These are phyloP conservation scores for Eubucco bourcierii DNA, from an alignment of 2,113 vertebrate species.

Conservation along the genomic window DNA sequence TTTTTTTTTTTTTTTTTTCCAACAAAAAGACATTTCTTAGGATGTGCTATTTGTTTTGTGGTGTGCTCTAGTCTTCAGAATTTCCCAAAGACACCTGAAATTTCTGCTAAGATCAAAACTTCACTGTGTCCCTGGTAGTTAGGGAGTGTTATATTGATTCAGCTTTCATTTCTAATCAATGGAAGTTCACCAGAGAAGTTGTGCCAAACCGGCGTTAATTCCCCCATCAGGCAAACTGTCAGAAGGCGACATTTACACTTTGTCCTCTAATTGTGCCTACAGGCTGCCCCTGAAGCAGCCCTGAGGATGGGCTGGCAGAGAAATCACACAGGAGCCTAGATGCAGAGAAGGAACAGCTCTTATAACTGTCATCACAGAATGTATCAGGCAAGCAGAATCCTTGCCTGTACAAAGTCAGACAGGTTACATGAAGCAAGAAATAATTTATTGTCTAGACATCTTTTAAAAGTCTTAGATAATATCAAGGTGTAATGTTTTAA, in stretches of 20 bases:
- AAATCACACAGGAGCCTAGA: not conserved
- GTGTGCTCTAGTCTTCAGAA: not conserved
- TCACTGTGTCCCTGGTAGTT: not conserved
- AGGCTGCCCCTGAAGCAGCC: constrained; percentile 14
- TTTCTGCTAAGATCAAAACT: constrained; percentile 23
- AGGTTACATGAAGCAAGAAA: not conserved
- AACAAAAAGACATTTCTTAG: not conserved
- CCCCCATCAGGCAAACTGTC: not conserved
- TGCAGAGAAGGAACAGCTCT: not conserved
- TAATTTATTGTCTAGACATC: not conserved
- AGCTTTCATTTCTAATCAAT: constrained; percentile 52
- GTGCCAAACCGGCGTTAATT: constrained; percentile 17
- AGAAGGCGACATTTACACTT: not conserved
- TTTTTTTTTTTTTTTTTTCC: not conserved
- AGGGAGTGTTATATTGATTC: not conserved
- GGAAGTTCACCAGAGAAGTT: constrained; percentile 21
- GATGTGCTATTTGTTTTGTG: not conserved
- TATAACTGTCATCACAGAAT: not conserved
- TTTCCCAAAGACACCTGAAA: not conserved
- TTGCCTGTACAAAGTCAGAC: not conserved
- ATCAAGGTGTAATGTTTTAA: not conserved
- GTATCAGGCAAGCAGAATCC: not conserved
- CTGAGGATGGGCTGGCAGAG: not conserved
- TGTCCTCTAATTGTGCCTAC: constrained; percentile 48
- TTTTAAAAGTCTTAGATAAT: not conserved